phyloP scores from a whole-genome alignment of 2,797 vertebrate genomes.

The Pseudochaenichthys georgianus region DNA sequence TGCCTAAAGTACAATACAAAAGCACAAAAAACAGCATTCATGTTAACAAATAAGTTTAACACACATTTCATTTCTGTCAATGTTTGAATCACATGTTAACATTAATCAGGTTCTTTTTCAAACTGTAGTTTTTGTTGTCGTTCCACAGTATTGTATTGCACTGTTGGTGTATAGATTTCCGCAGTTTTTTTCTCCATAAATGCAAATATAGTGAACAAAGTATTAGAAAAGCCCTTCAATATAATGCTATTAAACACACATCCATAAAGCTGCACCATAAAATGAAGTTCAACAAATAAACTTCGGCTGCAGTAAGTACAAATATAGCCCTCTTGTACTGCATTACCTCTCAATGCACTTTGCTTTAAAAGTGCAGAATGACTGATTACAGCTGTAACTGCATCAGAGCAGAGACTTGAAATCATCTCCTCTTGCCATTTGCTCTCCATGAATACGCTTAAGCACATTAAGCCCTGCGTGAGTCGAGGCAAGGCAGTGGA shows the following conservation, averaged over 20 bases:
- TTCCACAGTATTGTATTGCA: not conserved
- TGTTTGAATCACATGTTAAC: too few species aligned
- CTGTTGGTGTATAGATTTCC: not conserved
- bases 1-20: not conserved
- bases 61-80: too few species aligned
- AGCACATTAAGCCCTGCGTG: not conserved
- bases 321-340: not conserved
- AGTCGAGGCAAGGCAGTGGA: not conserved
- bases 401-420: not conserved
- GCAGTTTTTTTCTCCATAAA: not conserved
- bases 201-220: not conserved
- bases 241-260: not conserved
- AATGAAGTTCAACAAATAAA: not conserved
- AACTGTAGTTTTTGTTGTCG: not conserved
- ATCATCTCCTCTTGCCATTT: conserved; percentile 1
- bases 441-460: not conserved
- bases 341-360: not conserved
- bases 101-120: too few species aligned
- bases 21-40: not conserved
- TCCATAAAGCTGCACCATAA: not conserved
- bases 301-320: not conserved
- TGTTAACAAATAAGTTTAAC: too few species aligned
- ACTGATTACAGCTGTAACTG: not conserved
- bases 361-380: not conserved
- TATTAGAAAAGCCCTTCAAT: not conserved